Evolutionary conservation across 2,113 vertebrate genomes (phyloP).

Genomic region (Odontesthes bonariensis): DNA sequence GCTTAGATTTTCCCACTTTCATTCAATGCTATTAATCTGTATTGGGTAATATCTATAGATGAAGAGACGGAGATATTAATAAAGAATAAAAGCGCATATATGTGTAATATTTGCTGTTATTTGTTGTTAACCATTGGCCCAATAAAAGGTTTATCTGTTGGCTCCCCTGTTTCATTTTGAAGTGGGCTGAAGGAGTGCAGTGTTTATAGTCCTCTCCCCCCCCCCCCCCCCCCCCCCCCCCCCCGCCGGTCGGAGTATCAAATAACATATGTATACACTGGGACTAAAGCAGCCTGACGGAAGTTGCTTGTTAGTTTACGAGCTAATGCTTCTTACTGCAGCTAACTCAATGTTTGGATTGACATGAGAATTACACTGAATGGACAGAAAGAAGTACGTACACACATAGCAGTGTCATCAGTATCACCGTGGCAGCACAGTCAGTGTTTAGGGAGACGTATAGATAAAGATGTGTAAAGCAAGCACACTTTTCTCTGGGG

Average conservation of each 20-base stretch:
- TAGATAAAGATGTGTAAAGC: neutral
- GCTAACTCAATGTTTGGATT: neutral
- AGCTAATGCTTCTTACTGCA: too few species aligned
- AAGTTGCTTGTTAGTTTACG: neutral
- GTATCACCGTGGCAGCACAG: neutral
- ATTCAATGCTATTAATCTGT: too few species aligned
- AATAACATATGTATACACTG: neutral
- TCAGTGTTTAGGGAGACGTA: neutral
- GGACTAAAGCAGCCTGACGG: neutral
- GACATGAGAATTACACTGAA: neutral
- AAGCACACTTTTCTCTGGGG: neutral
- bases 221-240: too few species aligned
- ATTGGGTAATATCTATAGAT: too few species aligned
- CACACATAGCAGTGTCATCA: neutral
- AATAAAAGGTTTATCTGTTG: neutral
- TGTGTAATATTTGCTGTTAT: too few species aligned
- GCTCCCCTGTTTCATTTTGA: neutral
- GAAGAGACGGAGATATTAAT: too few species aligned
- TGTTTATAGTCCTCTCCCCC: too few species aligned
- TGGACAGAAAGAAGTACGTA: neutral
- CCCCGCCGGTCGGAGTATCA: neutral
- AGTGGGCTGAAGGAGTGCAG: neutral
- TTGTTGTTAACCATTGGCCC: too few species aligned
- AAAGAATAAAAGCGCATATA: too few species aligned
- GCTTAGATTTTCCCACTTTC: too few species aligned